A percentile compares a stretch with the other conserved stretches of the same genome.
Evolutionary conservation across 2,888 invertebrate species (phyloP).

Genomic region (Troides helena): DNA sequence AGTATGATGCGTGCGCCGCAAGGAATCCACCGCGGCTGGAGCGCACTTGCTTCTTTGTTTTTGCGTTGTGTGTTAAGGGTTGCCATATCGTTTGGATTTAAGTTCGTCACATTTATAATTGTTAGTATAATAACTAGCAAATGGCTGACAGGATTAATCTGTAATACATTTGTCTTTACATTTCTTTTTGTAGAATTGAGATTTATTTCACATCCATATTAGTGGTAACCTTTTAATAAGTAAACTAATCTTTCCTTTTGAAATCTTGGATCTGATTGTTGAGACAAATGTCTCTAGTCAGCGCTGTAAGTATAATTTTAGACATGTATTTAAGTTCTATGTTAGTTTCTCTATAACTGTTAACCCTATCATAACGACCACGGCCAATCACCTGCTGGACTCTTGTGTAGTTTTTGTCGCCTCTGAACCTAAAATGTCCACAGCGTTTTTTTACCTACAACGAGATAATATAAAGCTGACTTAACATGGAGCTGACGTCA

Average conservation of each 20-base stretch:
- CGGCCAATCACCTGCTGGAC: neutral
- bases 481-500: neutral
- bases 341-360: neutral
- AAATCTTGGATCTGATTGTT: too few relatives aligned
- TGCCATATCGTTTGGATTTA: neutral
- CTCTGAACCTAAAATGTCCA: conserved; percentile 5
- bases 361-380: neutral
- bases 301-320: too few relatives aligned
- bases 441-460: conserved; percentile 7
- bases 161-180: too few relatives aligned
- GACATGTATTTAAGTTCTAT: too few relatives aligned
- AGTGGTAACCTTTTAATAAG: too few relatives aligned
- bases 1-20: neutral
- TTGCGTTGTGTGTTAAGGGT: neutral
- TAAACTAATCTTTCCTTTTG: too few relatives aligned
- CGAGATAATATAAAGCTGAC: conserved; percentile 10
- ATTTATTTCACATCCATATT: too few relatives aligned
- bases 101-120: too few relatives aligned
- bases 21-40: neutral
- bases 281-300: too few relatives aligned
- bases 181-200: too few relatives aligned
- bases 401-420: conserved; percentile 19
- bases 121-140: too few relatives aligned
- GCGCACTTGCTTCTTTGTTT: conserved; percentile 1
- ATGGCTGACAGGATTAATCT: too few relatives aligned